A percentile compares a stretch with the other conserved stretches of the same genome.
phyloP scores from a whole-genome alignment of 2,113 vertebrate species.

The Athene noctua region DNA sequence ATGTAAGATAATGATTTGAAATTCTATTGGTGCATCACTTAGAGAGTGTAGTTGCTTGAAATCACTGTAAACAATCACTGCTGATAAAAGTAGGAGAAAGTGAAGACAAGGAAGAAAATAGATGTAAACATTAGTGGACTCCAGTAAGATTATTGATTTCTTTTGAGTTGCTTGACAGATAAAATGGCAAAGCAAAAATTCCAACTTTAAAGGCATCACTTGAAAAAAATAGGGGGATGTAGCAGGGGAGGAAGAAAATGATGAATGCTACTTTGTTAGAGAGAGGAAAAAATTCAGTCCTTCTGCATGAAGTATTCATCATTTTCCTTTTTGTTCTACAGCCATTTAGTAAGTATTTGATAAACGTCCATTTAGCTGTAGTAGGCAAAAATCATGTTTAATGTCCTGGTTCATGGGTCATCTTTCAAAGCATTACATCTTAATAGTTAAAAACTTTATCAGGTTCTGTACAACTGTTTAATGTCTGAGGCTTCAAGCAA shows the following conservation, averaged over 20 bases:
- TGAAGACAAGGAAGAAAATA: conserved; percentile 38
- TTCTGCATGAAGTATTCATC: conserved; percentile 54
- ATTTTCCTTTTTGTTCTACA: conserved; percentile 43
- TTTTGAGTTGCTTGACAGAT: conserved; percentile 44
- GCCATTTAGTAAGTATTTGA: conserved; percentile 60
- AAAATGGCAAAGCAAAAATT: conserved; percentile 49
- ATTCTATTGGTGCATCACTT: neutral
- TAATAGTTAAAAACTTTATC: conserved; percentile 15
- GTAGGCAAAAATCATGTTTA: conserved; percentile 55
- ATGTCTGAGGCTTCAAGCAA: neutral
- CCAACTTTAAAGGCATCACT: conserved; percentile 19
- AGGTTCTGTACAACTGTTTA: conserved; percentile 1
- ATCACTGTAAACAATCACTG: neutral
- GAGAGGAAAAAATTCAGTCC: conserved; percentile 35
- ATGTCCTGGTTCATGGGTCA: conserved; percentile 44
- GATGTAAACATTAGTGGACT: conserved; percentile 27
- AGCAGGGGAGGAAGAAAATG: conserved; percentile 10
- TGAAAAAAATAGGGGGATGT: neutral
- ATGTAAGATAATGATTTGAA: neutral
- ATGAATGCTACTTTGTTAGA: conserved; percentile 55
- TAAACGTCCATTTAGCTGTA: conserved; percentile 47
- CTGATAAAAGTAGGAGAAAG: neutral
- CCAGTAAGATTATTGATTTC: conserved; percentile 44
- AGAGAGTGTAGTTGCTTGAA: neutral
- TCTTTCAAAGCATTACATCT: conserved; percentile 46